These are phyloP conservation scores for Lerema accius DNA, from an alignment of 1,140 invertebrate genomes.

Conservation along the genomic window DNA sequence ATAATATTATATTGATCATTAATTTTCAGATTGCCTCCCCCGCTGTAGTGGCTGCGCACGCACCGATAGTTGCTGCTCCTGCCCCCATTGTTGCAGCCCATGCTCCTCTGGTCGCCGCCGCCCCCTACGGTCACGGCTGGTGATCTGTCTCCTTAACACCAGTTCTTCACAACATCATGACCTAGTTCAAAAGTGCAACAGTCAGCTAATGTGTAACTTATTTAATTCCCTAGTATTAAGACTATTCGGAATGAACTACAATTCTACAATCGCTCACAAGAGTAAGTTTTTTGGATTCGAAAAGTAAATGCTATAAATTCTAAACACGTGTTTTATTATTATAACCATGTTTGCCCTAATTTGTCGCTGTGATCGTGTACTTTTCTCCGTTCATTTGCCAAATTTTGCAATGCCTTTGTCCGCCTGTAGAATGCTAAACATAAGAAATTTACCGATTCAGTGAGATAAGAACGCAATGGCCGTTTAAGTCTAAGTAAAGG, in stretches of 20 bases:
- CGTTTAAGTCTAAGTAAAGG: too few relatives aligned
- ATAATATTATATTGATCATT: too few relatives aligned
- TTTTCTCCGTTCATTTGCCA: too few relatives aligned
- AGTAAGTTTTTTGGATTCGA: slow-evolving; percentile 3
- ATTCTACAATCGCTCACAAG: neutral
- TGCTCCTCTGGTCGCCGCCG: slow-evolving; percentile 59
- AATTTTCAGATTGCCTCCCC: slow-evolving; percentile 34
- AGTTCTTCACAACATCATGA: slow-evolving; percentile 35
- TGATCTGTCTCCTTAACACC: slow-evolving; percentile 47
- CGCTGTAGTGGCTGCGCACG: slow-evolving; percentile 64
- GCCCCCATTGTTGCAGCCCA: slow-evolving; percentile 55
- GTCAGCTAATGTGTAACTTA: slow-evolving; percentile 52
- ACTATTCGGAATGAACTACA: slow-evolving; percentile 14
- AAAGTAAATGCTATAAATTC: slow-evolving; percentile 19
- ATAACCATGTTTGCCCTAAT: too few relatives aligned
- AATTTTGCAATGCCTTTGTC: too few relatives aligned
- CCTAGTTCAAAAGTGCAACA: slow-evolving; percentile 63
- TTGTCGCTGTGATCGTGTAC: too few relatives aligned
- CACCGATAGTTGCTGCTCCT: slow-evolving; percentile 50
- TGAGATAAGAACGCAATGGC: too few relatives aligned
- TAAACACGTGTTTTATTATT: slow-evolving; percentile 41
- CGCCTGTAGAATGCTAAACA: too few relatives aligned
- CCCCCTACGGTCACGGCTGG: slow-evolving; percentile 62
- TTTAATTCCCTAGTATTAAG: slow-evolving; percentile 37
- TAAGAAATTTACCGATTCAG: too few relatives aligned